phyloP scores from a whole-genome alignment of 2,888 invertebrate species.

The Thymelicus sylvestris region DNA sequence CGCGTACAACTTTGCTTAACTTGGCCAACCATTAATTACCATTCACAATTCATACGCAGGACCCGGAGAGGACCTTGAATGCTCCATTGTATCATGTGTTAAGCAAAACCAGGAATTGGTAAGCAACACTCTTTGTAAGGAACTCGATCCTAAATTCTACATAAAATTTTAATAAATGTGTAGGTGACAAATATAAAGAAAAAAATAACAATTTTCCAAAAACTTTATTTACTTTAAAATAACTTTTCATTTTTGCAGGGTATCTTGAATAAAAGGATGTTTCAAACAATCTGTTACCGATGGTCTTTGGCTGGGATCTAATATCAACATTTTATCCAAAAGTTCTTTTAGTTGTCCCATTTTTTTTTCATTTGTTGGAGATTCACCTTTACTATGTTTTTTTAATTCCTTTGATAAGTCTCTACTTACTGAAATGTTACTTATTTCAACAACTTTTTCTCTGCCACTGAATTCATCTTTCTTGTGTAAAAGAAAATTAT shows the following conservation, averaged over 20 bases:
- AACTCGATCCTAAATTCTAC: no score
- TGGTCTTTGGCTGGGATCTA: constrained; percentile 95
- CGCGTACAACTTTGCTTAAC: no score
- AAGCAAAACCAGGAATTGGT: no score
- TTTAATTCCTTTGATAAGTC: constrained; percentile 95
- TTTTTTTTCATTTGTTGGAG: constrained; percentile 94
- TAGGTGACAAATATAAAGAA: constrained; percentile 37
- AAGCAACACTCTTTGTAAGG: no score
- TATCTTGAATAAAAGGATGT: constrained; percentile 93
- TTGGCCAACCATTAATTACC: no score
- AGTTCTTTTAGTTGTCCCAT: constrained; percentile 96
- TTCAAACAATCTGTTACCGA: constrained; percentile 95
- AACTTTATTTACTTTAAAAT: constrained; percentile 43
- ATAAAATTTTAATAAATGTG: no score
- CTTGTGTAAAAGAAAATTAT: constrained; percentile 98
- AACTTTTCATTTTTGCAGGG: constrained; percentile 54
- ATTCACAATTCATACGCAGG: no score
- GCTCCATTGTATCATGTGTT: no score
- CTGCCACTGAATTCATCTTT: constrained; percentile 98
- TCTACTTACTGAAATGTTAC: constrained; percentile 91
- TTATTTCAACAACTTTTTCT: constrained; percentile 97
- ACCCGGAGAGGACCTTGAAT: no score
- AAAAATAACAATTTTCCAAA: constrained; percentile 34
- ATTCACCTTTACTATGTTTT: constrained; percentile 90
- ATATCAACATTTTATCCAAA: constrained; percentile 94